Conservation (phyloP, 2,888 invertebrate species). For the Lobophora halterata region DNA sequence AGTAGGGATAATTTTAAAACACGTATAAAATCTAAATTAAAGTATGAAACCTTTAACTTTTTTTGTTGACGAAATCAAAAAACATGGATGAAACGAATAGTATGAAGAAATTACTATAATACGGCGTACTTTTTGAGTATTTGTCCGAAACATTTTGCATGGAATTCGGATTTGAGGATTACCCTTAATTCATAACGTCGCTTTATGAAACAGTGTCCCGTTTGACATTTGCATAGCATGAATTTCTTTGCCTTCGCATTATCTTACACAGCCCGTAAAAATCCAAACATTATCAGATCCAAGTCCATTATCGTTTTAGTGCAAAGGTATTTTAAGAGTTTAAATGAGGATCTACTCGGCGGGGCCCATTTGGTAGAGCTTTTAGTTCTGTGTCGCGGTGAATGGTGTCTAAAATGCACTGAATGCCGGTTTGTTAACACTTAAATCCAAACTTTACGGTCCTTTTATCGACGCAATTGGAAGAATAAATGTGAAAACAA, state of each 20-base stretch:
- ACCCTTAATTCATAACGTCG: too few species aligned
- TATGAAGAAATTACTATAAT: too few species aligned
- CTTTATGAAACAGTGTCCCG: too few species aligned
- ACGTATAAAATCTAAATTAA: too few species aligned
- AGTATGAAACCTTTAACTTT: too few species aligned
- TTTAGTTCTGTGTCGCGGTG: slow-evolving; percentile 43
- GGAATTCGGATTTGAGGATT: too few species aligned
- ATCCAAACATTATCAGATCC: slow-evolving; percentile 49
- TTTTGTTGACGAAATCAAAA: too few species aligned
- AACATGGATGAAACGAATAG: too few species aligned
- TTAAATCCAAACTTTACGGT: slow-evolving; percentile 68
- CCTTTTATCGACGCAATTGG: slow-evolving; percentile 59
- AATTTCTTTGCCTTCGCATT: slow-evolving; percentile 38
- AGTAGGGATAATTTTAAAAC: too few species aligned
- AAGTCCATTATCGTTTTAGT: slow-evolving; percentile 49
- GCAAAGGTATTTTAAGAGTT: slow-evolving; percentile 45
- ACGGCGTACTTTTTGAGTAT: too few species aligned
- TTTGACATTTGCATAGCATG: not conserved
- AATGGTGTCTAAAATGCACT: slow-evolving; percentile 47
- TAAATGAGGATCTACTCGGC: slow-evolving; percentile 41
- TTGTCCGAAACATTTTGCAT: too few species aligned
- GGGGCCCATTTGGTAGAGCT: slow-evolving; percentile 41
- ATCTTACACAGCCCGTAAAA: slow-evolving; percentile 40
- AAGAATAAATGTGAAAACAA: slow-evolving; percentile 54
- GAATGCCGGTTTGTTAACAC: slow-evolving; percentile 47